A percentile compares a stretch with the other conserved stretches of the same genome.
These are phyloP conservation scores for Pelodiscus sinensis DNA, from an alignment of 2,113 vertebrate genomes.

Conservation along the genomic window DNA sequence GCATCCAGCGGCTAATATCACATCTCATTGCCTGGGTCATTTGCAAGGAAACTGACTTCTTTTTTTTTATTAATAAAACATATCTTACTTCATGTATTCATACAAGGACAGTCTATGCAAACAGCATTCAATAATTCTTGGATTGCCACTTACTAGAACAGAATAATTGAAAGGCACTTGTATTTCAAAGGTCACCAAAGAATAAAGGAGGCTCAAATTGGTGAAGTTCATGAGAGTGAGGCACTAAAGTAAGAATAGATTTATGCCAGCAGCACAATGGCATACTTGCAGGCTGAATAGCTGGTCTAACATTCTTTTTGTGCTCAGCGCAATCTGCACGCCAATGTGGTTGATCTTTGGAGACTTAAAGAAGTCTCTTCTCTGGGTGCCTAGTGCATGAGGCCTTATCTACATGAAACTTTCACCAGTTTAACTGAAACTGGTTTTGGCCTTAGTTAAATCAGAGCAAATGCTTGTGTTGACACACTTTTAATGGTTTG, in stretches of 20 bases:
- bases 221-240: neutral
- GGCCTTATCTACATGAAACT: neutral
- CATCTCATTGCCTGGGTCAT: neutral
- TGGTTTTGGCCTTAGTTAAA: neutral
- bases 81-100: neutral
- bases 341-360: neutral
- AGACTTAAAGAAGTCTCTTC: neutral
- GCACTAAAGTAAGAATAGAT: neutral
- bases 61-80: neutral
- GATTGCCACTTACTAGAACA: neutral
- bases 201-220: neutral
- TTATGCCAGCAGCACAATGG: neutral
- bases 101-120: neutral
- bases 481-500: neutral
- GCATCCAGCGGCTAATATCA: neutral
- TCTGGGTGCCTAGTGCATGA: neutral
- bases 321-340: no score
- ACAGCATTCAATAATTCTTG: neutral
- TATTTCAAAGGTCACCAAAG: neutral
- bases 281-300: neutral
- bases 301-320: neutral
- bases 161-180: neutral
- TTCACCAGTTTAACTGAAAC: neutral
- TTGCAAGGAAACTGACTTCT: neutral
- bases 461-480: neutral